Evolutionary conservation across 2,797 vertebrate species (phyloP).

Genomic region (Chromobotia macracanthus): DNA sequence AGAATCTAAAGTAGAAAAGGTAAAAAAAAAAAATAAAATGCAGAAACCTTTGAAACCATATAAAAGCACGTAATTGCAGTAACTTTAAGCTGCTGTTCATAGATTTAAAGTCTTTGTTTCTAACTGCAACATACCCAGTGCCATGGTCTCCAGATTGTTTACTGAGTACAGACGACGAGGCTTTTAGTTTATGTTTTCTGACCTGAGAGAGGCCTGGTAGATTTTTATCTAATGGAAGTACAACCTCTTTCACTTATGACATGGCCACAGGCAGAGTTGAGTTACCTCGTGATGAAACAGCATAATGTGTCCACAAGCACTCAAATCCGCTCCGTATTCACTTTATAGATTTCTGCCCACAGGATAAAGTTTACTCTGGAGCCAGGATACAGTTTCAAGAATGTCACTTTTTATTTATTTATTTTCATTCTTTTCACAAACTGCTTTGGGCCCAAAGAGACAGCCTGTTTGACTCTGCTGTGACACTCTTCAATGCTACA

Average conservation of each 20-base stretch:
- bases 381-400: conserved; percentile 52
- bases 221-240: conserved; percentile 57
- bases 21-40: too few species aligned
- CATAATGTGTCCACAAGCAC: conserved; percentile 50
- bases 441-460: conserved; percentile 18
- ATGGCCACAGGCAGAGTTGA: conserved; percentile 47
- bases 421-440: conserved; percentile 29
- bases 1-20: too few species aligned
- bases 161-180: conserved; percentile 5
- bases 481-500: conserved; percentile 9
- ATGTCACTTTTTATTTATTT: conserved; percentile 27
- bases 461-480: conserved; percentile 5
- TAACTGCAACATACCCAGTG: not conserved
- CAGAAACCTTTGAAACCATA: not conserved
- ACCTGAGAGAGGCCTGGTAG: conserved; percentile 44
- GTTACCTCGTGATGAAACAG: conserved; percentile 55
- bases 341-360: conserved; percentile 55
- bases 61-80: not conserved
- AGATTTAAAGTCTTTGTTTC: too few species aligned
- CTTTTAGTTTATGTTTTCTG: conserved; percentile 40
- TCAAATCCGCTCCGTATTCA: conserved; percentile 53
- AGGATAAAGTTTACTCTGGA: conserved; percentile 52
- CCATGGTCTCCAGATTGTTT: conserved; percentile 20
- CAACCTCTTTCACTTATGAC: conserved; percentile 50
- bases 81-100: not conserved